phyloP scores from a whole-genome alignment of 2,113 vertebrate species.

The Dasyornis broadbenti region DNA sequence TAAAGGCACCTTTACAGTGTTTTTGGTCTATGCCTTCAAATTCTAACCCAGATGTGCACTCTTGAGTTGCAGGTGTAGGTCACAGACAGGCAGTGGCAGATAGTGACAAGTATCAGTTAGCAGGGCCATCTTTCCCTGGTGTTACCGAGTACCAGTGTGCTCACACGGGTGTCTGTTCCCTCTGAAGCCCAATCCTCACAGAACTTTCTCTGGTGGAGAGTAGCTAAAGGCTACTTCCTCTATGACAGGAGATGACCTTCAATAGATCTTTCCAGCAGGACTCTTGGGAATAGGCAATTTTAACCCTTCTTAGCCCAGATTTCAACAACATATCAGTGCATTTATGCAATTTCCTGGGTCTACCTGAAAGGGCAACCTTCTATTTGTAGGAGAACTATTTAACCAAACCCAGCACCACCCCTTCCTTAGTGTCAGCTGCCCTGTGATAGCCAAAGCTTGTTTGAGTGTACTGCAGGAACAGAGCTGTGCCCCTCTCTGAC shows the following conservation, averaged over 20 bases:
- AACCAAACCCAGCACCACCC: neutral
- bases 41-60: neutral
- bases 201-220: neutral
- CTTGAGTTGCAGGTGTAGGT: neutral
- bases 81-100: neutral
- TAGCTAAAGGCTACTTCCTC: neutral
- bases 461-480: accelerated
- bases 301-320: neutral
- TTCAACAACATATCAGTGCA: neutral
- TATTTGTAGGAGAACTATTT: neutral
- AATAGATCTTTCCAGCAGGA: neutral
- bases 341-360: neutral
- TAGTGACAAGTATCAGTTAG: neutral
- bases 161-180: accelerated
- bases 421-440: neutral
- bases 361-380: neutral
- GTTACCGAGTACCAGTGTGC: accelerated
- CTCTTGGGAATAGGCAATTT: neutral
- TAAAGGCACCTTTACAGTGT: neutral
- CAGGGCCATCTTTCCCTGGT: neutral
- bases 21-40: neutral
- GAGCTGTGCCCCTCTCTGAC: too few species aligned
- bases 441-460: neutral
- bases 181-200: too few species aligned
- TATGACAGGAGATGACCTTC: neutral